Conservation (phyloP, 2,113 vertebrate genomes). For the Centropus unirufus region DNA sequence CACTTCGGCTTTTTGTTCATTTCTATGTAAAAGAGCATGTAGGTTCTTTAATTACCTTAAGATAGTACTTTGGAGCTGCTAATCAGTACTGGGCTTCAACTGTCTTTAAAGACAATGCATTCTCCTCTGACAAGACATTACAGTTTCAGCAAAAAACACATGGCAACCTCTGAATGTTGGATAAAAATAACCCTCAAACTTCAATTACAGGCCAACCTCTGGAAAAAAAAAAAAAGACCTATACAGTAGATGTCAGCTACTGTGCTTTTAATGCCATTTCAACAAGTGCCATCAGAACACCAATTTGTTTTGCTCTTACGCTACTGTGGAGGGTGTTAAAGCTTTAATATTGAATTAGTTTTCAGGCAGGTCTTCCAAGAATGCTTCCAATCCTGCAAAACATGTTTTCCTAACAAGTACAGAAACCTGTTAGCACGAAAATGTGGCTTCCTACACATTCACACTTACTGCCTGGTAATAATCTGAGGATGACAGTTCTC, state of each 20-base stretch:
- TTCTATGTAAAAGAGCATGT: not conserved
- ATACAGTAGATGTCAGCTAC: not conserved
- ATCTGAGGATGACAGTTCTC: not conserved
- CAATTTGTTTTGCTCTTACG: not conserved
- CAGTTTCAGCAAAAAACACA: not conserved
- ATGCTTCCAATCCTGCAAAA: not conserved
- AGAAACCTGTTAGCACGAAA: not conserved
- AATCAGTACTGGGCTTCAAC: not conserved
- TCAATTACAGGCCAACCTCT: not conserved
- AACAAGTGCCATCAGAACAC: not conserved
- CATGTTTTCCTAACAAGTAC: not conserved
- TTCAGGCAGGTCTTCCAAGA: not conserved
- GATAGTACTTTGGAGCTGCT: not conserved
- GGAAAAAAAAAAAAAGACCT: not conserved
- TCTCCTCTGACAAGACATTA: not conserved
- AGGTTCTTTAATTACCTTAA: not conserved
- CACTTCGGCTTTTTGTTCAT: not conserved
- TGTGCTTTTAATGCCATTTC: not conserved
- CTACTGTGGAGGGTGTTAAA: not conserved
- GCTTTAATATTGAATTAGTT: not conserved
- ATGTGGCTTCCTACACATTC: not conserved
- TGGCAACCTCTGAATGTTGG: not conserved
- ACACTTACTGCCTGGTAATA: not conserved
- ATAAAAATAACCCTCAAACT: not conserved
- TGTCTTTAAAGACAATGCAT: not conserved